Evolutionary conservation across 1,140 invertebrate genomes (phyloP).

Genomic region (Magallana ariakensis): DNA sequence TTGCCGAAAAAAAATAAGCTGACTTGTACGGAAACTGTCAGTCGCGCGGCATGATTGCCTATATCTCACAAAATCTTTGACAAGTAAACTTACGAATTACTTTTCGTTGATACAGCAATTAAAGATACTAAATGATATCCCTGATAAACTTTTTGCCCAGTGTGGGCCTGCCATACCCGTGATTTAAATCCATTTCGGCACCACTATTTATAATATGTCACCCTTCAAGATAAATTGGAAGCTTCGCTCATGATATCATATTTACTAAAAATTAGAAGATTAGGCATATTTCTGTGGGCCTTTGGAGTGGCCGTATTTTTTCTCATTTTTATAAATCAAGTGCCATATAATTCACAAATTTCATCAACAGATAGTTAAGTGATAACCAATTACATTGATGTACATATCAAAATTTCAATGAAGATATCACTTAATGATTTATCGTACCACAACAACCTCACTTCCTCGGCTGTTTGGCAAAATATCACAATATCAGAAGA

Average conservation of each 20-base stretch:
- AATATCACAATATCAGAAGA: no score
- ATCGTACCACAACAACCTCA: no score
- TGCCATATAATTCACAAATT: background rate
- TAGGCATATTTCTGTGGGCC: background rate
- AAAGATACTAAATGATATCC: slow-evolving; percentile 43
- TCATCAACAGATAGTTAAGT: background rate
- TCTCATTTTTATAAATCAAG: background rate
- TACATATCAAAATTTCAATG: background rate
- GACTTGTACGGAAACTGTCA: background rate
- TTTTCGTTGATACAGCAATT: slow-evolving; percentile 38
- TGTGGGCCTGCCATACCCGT: slow-evolving; percentile 28
- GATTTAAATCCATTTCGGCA: slow-evolving; percentile 27
- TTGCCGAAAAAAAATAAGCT: background rate
- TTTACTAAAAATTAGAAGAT: slow-evolving; percentile 23
- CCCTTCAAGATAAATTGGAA: slow-evolving; percentile 24
- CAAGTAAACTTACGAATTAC: slow-evolving; percentile 33
- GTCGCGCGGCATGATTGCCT: background rate
- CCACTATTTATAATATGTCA: slow-evolving; percentile 35
- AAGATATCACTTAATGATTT: no score
- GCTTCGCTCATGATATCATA: slow-evolving; percentile 25
- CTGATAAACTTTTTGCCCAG: slow-evolving; percentile 27
- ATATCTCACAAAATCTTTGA: slow-evolving; percentile 39
- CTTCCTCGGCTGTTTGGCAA: no score
- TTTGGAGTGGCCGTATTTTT: background rate
- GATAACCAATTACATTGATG: background rate